Conservation (phyloP, 2,888 invertebrate species). For the Epistrophella euchroma region DNA sequence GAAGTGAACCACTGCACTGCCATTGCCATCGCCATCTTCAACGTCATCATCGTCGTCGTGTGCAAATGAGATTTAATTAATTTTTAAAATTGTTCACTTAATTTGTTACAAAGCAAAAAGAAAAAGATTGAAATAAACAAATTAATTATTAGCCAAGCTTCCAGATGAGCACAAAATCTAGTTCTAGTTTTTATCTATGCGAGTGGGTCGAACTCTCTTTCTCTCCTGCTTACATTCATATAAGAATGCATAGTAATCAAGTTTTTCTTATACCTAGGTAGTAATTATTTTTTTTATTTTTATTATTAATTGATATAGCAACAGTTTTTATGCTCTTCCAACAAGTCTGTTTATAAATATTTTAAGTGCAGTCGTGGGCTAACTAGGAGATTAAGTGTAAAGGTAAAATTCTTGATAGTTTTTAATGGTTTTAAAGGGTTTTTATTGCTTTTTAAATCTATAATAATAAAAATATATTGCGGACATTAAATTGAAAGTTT, state of each 20-base stretch:
- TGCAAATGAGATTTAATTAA: slow-evolving; percentile 71
- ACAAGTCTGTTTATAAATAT: background rate
- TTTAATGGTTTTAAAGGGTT: background rate
- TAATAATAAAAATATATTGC: background rate
- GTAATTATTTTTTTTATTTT: background rate
- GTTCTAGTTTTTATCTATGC: slow-evolving; percentile 8
- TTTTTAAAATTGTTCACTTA: slow-evolving; percentile 54
- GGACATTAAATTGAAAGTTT: slow-evolving; percentile 9
- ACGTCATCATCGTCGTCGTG: slow-evolving; percentile 25
- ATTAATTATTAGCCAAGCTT: slow-evolving; percentile 33
- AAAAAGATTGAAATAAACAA: slow-evolving; percentile 24
- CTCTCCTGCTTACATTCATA: slow-evolving; percentile 20
- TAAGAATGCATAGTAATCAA: slow-evolving; percentile 29
- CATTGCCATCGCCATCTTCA: background rate
- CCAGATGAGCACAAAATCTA: slow-evolving; percentile 30
- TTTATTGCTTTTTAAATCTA: background rate
- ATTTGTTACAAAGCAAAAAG: slow-evolving; percentile 7
- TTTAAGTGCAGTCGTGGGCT: slow-evolving; percentile 51
- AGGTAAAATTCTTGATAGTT: slow-evolving; percentile 18
- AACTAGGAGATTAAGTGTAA: background rate
- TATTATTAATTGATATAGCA: slow-evolving; percentile 45
- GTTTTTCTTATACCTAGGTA: background rate
- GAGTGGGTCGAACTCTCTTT: slow-evolving; percentile 35
- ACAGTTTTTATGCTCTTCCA: slow-evolving; percentile 48
- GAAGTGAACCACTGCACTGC: slow-evolving; percentile 11